Percentiles rank a stretch among this genome's conserved stretches.
phyloP scores from a whole-genome alignment of 2,797 vertebrate species.

The Delichon dasypus region DNA sequence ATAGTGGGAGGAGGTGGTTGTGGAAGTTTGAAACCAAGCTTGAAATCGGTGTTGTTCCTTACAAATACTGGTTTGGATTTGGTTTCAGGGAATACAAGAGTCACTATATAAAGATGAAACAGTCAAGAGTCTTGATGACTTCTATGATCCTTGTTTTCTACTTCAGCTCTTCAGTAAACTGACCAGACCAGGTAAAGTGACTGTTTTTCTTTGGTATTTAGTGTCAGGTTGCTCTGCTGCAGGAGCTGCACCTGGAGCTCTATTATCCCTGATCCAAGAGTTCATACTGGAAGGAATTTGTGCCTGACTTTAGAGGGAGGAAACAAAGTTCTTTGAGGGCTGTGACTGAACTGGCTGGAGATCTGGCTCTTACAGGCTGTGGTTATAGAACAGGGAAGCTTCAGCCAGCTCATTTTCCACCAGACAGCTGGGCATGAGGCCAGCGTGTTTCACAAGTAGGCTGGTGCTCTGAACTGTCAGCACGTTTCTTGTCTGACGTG shows the following conservation, averaged over 20 bases:
- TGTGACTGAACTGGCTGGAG: not conserved
- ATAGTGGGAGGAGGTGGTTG: not conserved
- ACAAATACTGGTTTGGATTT: not conserved
- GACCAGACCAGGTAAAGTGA: conserved; percentile 84
- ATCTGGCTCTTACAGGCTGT: not conserved
- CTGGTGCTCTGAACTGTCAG: not conserved
- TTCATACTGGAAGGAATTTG: not conserved
- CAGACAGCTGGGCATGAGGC: not conserved
- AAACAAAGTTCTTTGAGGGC: not conserved
- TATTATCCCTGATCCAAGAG: not conserved
- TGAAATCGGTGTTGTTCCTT: not conserved
- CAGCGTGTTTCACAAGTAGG: not conserved
- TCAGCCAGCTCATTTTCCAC: not conserved
- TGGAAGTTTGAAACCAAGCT: not conserved
- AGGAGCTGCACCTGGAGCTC: not conserved
- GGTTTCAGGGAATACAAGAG: conserved; percentile 76
- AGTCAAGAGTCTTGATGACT: conserved; percentile 61
- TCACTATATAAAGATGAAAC: conserved; percentile 68
- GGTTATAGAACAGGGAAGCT: not conserved
- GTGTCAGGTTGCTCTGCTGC: not conserved
- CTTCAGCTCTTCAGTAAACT: conserved; percentile 91
- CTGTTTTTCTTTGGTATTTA: not conserved
- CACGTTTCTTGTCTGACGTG: not conserved
- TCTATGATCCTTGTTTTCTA: conserved; percentile 94
- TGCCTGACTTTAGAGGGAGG: not conserved